Conservation (phyloP, 2,113 vertebrate genomes). For the Lagopus leucura region DNA sequence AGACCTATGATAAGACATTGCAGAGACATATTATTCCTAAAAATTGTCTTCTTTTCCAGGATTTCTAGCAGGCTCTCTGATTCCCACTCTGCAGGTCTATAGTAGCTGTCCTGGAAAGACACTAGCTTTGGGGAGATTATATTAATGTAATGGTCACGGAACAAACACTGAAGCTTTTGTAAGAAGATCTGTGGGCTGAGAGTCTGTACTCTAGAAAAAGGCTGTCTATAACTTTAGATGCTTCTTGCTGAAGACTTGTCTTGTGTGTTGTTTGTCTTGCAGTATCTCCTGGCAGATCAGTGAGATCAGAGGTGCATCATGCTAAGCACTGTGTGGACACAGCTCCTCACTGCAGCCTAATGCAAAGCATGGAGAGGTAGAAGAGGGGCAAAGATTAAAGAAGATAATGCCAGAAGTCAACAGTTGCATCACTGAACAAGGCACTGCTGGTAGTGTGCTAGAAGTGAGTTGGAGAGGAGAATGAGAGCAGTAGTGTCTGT, state of each 20-base stretch:
- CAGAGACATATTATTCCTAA: slow-evolving; percentile 18
- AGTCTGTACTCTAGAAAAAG: not conserved
- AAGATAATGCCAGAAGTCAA: not conserved
- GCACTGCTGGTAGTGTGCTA: accelerated
- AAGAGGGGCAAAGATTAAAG: not conserved
- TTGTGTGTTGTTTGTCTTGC: not conserved
- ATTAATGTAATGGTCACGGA: not conserved
- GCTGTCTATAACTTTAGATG: not conserved
- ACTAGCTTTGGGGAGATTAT: not conserved
- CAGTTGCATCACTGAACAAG: not conserved
- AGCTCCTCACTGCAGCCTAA: not conserved
- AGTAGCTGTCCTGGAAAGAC: slow-evolving; percentile 15
- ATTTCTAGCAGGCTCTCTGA: not conserved
- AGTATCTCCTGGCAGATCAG: not conserved
- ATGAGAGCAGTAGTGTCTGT: not conserved
- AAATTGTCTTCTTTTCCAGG: slow-evolving; percentile 17
- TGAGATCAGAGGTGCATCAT: not conserved
- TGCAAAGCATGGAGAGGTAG: not conserved
- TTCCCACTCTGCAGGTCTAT: not conserved
- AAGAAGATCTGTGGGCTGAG: not conserved
- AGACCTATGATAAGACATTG: not conserved
- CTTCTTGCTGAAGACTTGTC: not conserved
- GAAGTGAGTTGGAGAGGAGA: not conserved
- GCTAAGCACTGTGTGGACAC: not conserved
- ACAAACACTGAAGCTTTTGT: not conserved